phyloP scores from a whole-genome alignment of 2,888 invertebrate species.

The Patella pellucida region DNA sequence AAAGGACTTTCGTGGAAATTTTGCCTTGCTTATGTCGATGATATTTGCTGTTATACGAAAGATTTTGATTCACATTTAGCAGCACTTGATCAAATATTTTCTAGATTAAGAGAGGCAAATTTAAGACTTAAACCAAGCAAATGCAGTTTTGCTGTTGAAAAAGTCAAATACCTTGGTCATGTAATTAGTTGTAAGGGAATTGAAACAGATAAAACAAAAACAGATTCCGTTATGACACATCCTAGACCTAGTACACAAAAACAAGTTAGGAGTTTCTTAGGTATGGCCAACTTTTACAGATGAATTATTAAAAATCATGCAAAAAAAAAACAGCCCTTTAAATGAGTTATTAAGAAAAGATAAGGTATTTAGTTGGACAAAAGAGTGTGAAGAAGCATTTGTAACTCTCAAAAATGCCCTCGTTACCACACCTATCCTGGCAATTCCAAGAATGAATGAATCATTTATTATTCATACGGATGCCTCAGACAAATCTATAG shows the following conservation, averaged over 20 bases:
- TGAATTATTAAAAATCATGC: neutral
- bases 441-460: neutral
- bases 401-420: neutral
- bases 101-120: neutral
- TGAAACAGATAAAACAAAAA: neutral
- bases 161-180: neutral
- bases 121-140: neutral
- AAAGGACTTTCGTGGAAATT: neutral
- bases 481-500: constrained; percentile 17
- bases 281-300: neutral
- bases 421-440: neutral
- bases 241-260: neutral
- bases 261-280: neutral
- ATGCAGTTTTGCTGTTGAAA: neutral
- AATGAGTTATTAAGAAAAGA: neutral
- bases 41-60: neutral
- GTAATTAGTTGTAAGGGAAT: neutral
- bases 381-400: neutral
- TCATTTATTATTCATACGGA: constrained; percentile 15
- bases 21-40: neutral
- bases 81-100: neutral
- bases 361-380: neutral
- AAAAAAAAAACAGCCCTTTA: neutral
- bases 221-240: neutral
- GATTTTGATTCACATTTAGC: neutral